Conservation (phyloP, 2,888 invertebrate genomes). For the Sarcophaga caerulescens region DNA sequence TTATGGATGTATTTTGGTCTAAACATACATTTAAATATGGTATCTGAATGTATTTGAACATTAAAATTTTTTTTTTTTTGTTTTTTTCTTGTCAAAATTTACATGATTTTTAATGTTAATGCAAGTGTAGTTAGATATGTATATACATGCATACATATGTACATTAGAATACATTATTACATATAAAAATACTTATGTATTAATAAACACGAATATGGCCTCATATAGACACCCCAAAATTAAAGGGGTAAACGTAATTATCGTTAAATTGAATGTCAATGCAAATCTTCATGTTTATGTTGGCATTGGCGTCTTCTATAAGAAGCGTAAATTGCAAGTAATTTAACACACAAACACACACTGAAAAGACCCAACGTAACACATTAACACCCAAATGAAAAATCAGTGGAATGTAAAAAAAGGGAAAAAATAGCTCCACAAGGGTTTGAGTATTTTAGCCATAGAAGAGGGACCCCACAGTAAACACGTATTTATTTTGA, state of each 20-base stretch:
- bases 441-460: no score
- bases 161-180: neutral
- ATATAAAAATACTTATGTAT: slow-evolving; percentile 40
- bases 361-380: neutral
- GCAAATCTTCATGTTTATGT: slow-evolving; percentile 37
- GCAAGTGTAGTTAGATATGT: neutral
- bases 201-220: slow-evolving; percentile 15
- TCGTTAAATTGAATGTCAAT: slow-evolving; percentile 66
- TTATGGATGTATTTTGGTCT: neutral
- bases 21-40: neutral
- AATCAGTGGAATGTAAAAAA: neutral
- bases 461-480: no score
- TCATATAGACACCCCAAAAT: neutral
- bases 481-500: no score
- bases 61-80: neutral
- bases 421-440: no score
- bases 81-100: neutral
- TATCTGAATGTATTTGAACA: neutral
- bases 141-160: neutral
- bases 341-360: neutral
- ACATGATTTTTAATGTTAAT: slow-evolving; percentile 30
- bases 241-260: slow-evolving; percentile 62
- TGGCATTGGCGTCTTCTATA: neutral
- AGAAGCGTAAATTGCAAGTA: slow-evolving; percentile 15
- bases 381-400: neutral